Conservation (phyloP, 1,140 invertebrate genomes). For the Drosophila mojavensis region DNA sequence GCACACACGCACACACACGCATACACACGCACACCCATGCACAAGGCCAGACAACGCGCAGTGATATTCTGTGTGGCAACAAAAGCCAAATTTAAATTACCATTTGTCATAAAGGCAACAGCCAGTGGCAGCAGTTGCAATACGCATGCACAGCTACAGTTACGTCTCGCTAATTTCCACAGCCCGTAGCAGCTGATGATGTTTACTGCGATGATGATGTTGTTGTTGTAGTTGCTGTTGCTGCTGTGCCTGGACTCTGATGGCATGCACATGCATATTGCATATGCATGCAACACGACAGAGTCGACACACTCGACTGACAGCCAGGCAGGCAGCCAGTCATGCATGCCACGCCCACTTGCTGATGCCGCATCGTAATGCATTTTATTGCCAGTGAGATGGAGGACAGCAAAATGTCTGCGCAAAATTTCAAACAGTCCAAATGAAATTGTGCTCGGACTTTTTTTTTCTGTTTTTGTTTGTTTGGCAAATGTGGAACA, state of each 20-base stretch:
- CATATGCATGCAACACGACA: slow-evolving; percentile 17
- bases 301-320: neutral
- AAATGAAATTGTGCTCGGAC: neutral
- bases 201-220: slow-evolving; percentile 22
- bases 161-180: slow-evolving; percentile 67
- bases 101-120: slow-evolving; percentile 70
- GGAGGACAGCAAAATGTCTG: slow-evolving; percentile 4
- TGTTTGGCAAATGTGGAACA: neutral
- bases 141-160: slow-evolving; percentile 17
- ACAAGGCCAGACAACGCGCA: neutral
- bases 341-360: slow-evolving; percentile 35
- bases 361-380: slow-evolving; percentile 15
- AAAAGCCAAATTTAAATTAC: slow-evolving; percentile 80
- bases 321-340: slow-evolving; percentile 13
- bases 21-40: slow-evolving; percentile 5
- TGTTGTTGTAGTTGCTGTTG: slow-evolving; percentile 24
- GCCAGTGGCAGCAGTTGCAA: slow-evolving; percentile 39
- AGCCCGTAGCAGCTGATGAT: slow-evolving; percentile 14
- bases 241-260: slow-evolving; percentile 33
- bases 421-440: slow-evolving; percentile 23
- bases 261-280: slow-evolving; percentile 35
- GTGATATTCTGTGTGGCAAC: slow-evolving; percentile 40
- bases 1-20: slow-evolving; percentile 16
- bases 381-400: slow-evolving; percentile 1
- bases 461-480: neutral